Evolutionary conservation across 1,140 invertebrate genomes (phyloP).

Genomic region (Drosophila biarmipes): DNA sequence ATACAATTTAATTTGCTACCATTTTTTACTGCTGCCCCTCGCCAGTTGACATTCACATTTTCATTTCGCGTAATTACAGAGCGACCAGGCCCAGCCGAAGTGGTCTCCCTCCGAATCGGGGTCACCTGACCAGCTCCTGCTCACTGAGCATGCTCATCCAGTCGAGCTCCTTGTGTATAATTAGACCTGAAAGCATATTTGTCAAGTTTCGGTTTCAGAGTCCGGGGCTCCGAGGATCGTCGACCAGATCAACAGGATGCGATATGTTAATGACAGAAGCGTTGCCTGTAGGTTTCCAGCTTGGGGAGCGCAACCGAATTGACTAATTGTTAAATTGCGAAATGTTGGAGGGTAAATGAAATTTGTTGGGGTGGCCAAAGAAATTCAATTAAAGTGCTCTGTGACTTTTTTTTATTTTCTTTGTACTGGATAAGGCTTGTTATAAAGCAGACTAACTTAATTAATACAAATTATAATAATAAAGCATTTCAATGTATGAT

Average conservation of each 20-base stretch:
- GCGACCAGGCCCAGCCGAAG: slow-evolving; percentile 18
- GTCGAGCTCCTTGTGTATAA: slow-evolving; percentile 58
- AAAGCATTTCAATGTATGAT: neutral
- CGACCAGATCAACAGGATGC: slow-evolving; percentile 69
- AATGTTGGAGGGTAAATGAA: slow-evolving; percentile 15
- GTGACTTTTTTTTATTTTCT: neutral
- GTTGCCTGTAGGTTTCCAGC: slow-evolving; percentile 18
- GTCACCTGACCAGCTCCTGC: slow-evolving; percentile 53
- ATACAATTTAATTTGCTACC: slow-evolving; percentile 78
- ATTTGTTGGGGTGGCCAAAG: neutral
- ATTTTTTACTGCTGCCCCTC: slow-evolving; percentile 44
- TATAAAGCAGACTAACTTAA: too few relatives aligned
- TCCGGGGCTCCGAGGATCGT: slow-evolving; percentile 26
- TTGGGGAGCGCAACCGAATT: slow-evolving; percentile 57
- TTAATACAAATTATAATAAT: too few relatives aligned
- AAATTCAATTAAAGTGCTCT: neutral
- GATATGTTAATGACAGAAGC: slow-evolving; percentile 76
- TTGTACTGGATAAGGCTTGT: too few relatives aligned
- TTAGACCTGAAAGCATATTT: slow-evolving; percentile 79
- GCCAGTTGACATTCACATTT: slow-evolving; percentile 75
- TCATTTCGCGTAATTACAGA: slow-evolving; percentile 71
- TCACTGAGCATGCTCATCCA: slow-evolving; percentile 61
- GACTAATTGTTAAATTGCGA: slow-evolving; percentile 61
- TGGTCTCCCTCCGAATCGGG: slow-evolving; percentile 59
- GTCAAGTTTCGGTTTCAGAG: slow-evolving; percentile 63